Base-by-base conservation (phyloP, 2,797 vertebrate species). In the Protosalanx chinensis region DNA sequence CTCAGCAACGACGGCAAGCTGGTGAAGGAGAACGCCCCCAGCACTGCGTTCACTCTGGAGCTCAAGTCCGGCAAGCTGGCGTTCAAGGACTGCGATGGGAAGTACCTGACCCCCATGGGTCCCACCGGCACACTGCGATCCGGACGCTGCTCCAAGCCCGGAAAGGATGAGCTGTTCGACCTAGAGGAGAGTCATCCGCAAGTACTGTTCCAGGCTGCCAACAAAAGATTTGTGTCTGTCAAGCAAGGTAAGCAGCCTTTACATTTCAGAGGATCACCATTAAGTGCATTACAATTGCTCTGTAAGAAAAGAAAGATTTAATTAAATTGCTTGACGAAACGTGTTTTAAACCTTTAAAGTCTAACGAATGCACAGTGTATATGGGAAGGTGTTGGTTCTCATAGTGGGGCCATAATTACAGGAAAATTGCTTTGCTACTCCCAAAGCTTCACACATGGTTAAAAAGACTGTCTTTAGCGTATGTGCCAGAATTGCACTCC, bases 151-250 rank as follows among this genome's bases (percentile, higher is more conserved):
- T 93, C 95, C 49, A 96, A 95, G 82, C 94, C 97, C 0, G 94
- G 97, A 79, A 98, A 99, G 86, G 97, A 98, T 0, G 97, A 98
- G 91, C 94, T 98, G 78, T 99, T 98, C 15, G 96, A 98, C 78
- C 91, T 98, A 70, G 97, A 99, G 82, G 96, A 98, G 89, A 98
- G 97, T 78, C 95, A 96, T 74, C 97, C 97, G 0, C 97, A 99
- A 92, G 96, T 98, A 73, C 93, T 96, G 69, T 96, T 99, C 87
- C 90, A 91, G 75, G 97, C 96, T 0, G 92, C 93, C 82, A 99
- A 98, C 33, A 95, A 91, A 85, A 94, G 96, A 94, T 97, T 93
- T 1, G 94, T 99, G 84, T 99, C 97, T 0, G 94, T 96, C 87
- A 93, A 96, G 77, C 97, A 99, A 95, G 97, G 97, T 98, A 94